phyloP scores from a whole-genome alignment of 2,888 invertebrate species.

The Sarcophaga rosellei region DNA sequence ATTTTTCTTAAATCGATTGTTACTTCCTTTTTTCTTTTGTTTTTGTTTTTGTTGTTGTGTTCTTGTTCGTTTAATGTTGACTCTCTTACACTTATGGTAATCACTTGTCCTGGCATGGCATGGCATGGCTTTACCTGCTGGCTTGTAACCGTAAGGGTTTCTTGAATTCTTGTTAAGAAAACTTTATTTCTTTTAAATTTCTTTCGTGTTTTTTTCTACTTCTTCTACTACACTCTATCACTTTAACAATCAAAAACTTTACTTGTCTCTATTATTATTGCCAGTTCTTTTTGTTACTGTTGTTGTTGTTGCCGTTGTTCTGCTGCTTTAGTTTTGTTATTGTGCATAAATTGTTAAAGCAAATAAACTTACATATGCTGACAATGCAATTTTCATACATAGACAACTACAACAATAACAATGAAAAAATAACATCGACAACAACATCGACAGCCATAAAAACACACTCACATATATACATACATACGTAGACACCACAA shows the following conservation, averaged over 20 bases:
- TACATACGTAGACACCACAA: not conserved
- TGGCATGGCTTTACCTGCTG: not conserved
- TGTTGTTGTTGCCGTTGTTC: not conserved
- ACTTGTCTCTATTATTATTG: slow-evolving; percentile 47
- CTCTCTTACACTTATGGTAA: not conserved
- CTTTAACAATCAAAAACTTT: slow-evolving; percentile 52
- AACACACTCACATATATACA: not conserved
- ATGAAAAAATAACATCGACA: slow-evolving; percentile 3
- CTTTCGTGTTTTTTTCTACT: not conserved
- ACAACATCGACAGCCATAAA: slow-evolving; percentile 8
- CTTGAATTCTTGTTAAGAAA: not conserved
- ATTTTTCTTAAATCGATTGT: slow-evolving; percentile 49
- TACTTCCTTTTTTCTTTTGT: slow-evolving; percentile 35
- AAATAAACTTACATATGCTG: slow-evolving; percentile 66
- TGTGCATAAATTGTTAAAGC: slow-evolving; percentile 57
- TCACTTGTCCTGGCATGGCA: not conserved
- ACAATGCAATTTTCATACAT: slow-evolving; percentile 60
- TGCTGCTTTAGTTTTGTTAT: not conserved
- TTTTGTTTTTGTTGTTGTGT: not conserved
- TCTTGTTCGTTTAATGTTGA: not conserved
- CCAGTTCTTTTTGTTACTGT: not conserved
- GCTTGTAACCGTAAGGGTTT: not conserved
- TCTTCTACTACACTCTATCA: not conserved
- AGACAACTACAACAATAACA: not conserved
- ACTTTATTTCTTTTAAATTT: slow-evolving; percentile 19